Evolutionary conservation across 2,888 invertebrate species (phyloP).

Genomic region (Diadegma fenestrale): DNA sequence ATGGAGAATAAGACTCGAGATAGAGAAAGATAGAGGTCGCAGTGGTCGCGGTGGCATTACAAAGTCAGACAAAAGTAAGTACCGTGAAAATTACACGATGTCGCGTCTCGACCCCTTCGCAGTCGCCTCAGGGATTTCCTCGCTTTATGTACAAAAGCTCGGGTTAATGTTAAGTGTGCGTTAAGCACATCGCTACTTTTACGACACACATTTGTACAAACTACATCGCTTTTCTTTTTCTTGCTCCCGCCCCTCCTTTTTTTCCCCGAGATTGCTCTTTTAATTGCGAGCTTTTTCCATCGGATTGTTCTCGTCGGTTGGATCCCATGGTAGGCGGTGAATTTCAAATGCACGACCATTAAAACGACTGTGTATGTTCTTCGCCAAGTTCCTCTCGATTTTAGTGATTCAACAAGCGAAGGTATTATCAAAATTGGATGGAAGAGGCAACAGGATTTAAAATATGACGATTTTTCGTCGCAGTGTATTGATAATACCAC

Average conservation of each 20-base stretch:
- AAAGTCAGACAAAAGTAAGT: conserved; percentile 66
- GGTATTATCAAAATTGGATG: conserved; percentile 4
- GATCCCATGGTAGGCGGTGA: background rate
- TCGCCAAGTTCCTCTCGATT: background rate
- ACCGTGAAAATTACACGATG: conserved; percentile 65
- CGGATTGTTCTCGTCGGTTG: background rate
- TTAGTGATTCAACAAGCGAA: background rate
- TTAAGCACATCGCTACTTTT: conserved; percentile 56
- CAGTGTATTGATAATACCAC: conserved; percentile 30
- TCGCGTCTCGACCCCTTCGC: conserved; percentile 41
- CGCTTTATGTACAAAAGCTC: conserved; percentile 21
- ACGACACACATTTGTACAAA: conserved; percentile 45
- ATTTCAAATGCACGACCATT: background rate
- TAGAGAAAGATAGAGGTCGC: conserved; percentile 34
- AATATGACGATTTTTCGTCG: conserved; percentile 11
- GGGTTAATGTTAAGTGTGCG: conserved; percentile 59
- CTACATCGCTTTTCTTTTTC: background rate
- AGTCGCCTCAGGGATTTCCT: conserved; percentile 47
- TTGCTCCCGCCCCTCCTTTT: background rate
- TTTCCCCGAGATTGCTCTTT: background rate
- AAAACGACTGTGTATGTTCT: background rate
- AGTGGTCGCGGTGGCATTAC: conserved; percentile 63
- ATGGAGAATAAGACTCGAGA: conserved; percentile 24
- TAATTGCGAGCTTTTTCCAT: background rate
- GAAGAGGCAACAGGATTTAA: background rate